phyloP scores from a whole-genome alignment of 64 coral and sea anemone genomes.

The Porites australiensis region DNA sequence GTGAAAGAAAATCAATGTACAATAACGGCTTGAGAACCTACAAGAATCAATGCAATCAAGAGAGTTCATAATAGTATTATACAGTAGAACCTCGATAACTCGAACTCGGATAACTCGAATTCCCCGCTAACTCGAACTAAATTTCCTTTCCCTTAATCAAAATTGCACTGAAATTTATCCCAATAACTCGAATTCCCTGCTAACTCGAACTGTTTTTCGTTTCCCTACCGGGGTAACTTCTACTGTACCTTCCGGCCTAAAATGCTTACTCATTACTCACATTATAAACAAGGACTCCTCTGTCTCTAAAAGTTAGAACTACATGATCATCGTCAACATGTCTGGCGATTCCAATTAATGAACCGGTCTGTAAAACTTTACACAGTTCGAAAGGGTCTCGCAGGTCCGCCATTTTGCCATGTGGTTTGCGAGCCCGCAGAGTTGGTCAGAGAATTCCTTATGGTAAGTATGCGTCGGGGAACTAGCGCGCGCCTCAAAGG shows the following conservation, averaged over 20 bases:
- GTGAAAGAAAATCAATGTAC: background rate
- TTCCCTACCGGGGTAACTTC: no score
- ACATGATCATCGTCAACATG: slow-evolving; percentile 79
- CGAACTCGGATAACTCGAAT: no score
- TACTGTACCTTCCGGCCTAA: no score
- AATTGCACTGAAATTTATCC: no score
- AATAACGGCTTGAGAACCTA: background rate
- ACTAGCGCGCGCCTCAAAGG: slow-evolving; percentile 1
- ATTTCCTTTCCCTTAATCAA: no score
- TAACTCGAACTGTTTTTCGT: no score
- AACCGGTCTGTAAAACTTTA: slow-evolving; percentile 73
- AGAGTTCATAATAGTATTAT: no score
- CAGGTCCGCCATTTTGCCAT: slow-evolving; percentile 97
- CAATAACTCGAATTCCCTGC: no score
- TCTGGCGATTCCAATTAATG: slow-evolving; percentile 80
- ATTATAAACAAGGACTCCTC: slow-evolving; percentile 93
- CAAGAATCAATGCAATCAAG: no score
- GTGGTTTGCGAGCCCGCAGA: slow-evolving; percentile 45
- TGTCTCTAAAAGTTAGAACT: slow-evolving; percentile 89
- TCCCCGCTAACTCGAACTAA: no score
- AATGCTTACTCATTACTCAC: slow-evolving; percentile 61
- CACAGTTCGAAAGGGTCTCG: slow-evolving; percentile 81
- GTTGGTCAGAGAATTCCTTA: slow-evolving; percentile 31
- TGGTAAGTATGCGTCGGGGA: background rate
- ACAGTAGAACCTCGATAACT: no score